These are phyloP conservation scores for Calephelis virginiensis DNA, from an alignment of 1,140 invertebrate species.

Conservation along the genomic window DNA sequence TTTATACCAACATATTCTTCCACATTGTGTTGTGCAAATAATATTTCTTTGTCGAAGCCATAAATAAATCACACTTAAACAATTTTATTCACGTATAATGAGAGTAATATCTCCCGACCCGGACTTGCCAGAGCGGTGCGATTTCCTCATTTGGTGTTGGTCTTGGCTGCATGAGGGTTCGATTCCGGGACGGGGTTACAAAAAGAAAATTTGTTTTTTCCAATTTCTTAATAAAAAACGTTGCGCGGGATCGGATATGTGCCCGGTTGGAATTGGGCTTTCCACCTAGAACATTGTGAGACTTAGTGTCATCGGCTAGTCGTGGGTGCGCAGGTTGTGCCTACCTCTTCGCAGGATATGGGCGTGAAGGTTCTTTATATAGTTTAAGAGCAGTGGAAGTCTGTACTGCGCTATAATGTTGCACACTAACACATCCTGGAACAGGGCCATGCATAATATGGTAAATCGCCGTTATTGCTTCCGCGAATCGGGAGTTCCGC, in stretches of 20 bases:
- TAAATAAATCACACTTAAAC: neutral
- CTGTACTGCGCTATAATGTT: neutral
- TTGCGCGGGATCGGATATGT: no score
- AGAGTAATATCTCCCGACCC: neutral
- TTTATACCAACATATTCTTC: no score
- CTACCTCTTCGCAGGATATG: neutral
- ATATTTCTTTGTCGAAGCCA: neutral
- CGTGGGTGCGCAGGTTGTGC: neutral
- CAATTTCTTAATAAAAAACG: no score
- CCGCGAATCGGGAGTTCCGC: conserved; percentile 31
- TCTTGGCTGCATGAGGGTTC: no score
- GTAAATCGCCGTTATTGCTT: conserved; percentile 48
- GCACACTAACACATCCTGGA: conserved; percentile 37
- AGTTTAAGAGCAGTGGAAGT: neutral
- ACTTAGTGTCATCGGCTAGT: no score
- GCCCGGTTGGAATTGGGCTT: no score
- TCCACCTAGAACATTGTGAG: no score
- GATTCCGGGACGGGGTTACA: no score
- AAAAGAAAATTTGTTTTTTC: no score
- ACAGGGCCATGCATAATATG: conserved; percentile 50
- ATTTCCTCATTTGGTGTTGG: neutral
- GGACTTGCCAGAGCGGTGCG: neutral
- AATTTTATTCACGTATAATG: neutral
- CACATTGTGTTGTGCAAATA: no score
- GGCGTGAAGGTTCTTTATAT: neutral